Base-by-base conservation (phyloP, 1,140 invertebrate genomes). In the Idris sp. region DNA sequence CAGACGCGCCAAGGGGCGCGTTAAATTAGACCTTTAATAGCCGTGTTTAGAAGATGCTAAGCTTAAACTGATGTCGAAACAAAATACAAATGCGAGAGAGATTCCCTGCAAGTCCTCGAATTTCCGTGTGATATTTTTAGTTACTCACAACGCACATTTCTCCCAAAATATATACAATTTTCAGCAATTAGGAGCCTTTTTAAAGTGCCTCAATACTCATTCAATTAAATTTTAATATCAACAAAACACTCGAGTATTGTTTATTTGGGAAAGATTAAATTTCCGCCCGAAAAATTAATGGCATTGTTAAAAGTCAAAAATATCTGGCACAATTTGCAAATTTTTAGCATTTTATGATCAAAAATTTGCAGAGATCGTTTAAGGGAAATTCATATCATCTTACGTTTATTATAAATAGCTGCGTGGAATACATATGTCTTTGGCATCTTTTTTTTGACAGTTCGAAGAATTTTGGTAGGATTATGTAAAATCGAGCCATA, bases 331-430 rank as follows among this genome's bases (percentile, higher is more conserved):
- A n/a, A n/a, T n/a, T n/a, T n/a, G n/a, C n/a, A n/a, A n/a, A n/a
- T n/a, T n/a, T 76, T 76, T 67, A 68, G 65, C 68, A 44, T 65
- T 77, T 73, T 77, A 77, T 73, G 75, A 77, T 49, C 64, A 73
- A 38, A 64, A 73, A 65, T 77, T 77, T 69, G 44, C 64, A 38
- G 58, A 35, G 51, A 77, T 77, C 75, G 64, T 73, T 77, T 77
- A 77, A 77, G 75, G 75, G 73, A 77, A 73, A 69, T 73, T 58
- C 68, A 77, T 77, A 77, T 77, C 74, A 35, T 73, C 68, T 77
- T 77, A 73, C 74, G 64, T 35, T 53, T 58, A 73, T 73, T 77
- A 77, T 77, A 77, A 77, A 77, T 77, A 77, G 74, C 49, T 30
- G 9, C 41, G 25, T 62, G 54, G 53, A 59, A 36, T 61, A 44